Conservation (phyloP, 2,113 vertebrate species). For the Cyprinodon variegatus region DNA sequence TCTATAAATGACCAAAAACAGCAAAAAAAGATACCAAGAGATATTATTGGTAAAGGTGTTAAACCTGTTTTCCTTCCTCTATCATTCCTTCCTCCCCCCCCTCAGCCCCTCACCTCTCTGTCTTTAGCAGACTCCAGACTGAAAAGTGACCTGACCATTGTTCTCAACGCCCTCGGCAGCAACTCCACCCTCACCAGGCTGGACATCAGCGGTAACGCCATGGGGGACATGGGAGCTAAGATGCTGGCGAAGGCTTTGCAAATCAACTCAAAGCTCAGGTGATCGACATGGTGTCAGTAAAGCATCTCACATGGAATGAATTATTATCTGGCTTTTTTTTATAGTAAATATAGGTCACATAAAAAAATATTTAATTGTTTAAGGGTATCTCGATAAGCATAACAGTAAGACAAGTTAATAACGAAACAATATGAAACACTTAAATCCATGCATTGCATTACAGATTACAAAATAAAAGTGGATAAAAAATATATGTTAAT, state of each 20-base stretch:
- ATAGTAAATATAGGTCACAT: not conserved
- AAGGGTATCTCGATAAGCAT: not conserved
- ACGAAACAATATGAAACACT: not conserved
- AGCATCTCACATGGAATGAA: not conserved
- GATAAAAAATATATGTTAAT: not conserved
- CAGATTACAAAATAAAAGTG: not conserved
- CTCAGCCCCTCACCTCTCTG: slow-evolving; percentile 91
- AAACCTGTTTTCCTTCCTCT: not conserved
- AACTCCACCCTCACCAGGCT: slow-evolving; percentile 93
- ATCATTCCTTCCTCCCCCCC: not conserved
- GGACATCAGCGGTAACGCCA: slow-evolving; percentile 95
- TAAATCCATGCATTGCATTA: not conserved
- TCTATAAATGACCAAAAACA: not conserved
- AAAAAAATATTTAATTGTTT: not conserved
- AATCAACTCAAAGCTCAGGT: slow-evolving; percentile 98
- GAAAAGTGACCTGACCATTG: slow-evolving; percentile 92
- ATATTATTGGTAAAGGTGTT: not conserved
- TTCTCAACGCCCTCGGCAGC: slow-evolving; percentile 96
- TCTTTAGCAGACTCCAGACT: slow-evolving; percentile 96
- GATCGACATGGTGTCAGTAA: slow-evolving; percentile 9
- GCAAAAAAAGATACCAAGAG: too few species aligned
- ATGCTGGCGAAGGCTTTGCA: slow-evolving; percentile 97
- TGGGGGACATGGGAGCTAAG: slow-evolving; percentile 98
- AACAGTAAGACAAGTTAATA: too few species aligned
- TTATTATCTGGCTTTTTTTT: not conserved